Conservation (phyloP, 2,888 invertebrate species). For the Acanthosoma haemorrhoidale region DNA sequence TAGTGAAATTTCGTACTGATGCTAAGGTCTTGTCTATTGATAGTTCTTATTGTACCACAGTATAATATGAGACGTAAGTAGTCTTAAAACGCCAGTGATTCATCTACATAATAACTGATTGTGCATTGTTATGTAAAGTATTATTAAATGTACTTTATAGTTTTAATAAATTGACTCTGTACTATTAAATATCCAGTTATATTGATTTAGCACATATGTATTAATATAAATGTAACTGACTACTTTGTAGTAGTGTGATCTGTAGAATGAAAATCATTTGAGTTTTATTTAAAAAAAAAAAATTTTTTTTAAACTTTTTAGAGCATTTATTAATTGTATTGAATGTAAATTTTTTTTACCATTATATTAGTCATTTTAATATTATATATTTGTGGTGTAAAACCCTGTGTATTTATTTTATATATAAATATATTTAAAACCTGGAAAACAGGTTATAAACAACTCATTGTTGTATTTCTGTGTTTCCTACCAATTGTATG, state of each 20-base stretch:
- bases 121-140: conserved; percentile 2
- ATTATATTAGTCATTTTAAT: conserved; percentile 14
- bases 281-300: conserved; percentile 11
- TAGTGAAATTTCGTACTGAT: neutral
- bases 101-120: neutral
- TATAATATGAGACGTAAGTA: neutral
- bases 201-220: neutral
- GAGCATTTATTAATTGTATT: conserved; percentile 12
- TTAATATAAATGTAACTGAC: conserved; percentile 5
- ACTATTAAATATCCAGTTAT: neutral
- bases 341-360: conserved; percentile 8
- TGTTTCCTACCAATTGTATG: no score
- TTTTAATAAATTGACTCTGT: conserved; percentile 10
- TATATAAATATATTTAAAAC: conserved; percentile 6
- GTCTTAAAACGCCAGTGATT: neutral
- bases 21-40: no score
- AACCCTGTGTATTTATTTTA: conserved; percentile 10
- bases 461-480: no score
- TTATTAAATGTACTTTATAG: conserved; percentile 8
- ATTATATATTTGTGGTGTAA: conserved; percentile 10
- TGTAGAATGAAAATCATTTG: conserved; percentile 3
- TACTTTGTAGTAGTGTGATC: neutral
- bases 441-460: conserved; percentile 7
- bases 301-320: neutral
- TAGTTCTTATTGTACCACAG: neutral